Base-by-base conservation (phyloP, 2,113 vertebrate species). In the Poeciliopsis prolifica region DNA sequence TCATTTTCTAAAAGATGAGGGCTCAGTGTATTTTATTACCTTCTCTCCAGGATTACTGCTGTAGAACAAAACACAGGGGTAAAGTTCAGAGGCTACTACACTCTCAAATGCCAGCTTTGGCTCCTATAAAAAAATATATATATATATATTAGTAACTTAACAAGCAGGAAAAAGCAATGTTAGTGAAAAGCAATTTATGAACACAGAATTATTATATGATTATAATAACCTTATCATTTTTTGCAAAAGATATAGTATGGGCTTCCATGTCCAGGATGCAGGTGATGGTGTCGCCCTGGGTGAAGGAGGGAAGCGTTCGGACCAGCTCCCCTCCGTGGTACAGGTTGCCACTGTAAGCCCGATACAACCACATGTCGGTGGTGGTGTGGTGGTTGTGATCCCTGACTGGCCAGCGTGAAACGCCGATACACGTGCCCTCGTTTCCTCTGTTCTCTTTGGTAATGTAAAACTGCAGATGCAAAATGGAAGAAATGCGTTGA, bases 11-110 rank as follows among this genome's bases (percentile, higher is more conserved):
- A 58, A n/a, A 58, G 8, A 58, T 58, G 22, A 31, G 0, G n/a
- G 28, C 7, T 9, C 7, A 44, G n/a, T 26, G 24, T 15, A 67
- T 70, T 0, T 42, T 14, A 26, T 22, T 79, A 95, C 95, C 93
- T 95, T 95, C 73, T 95, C 95, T 82, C 95, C 95, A 77, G 95
- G 95, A 81, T 95, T 95, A 78, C 95, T 95, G 91, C 95, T 95
- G 84, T 95, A 95, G 91, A 95, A 95, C 70, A 95, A 78, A 51
- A 95, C 94, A 87, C 95, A 95, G 1, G 95, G 95, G 80, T 95
- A 94, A 24, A 95, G 81, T 71, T 95, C 95, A 22, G 92, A 90
- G 28, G 94, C 93, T 17, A 94, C 92, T 74, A 95, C 92, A 64
- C 94, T 91, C 88, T 95, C 95, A 92, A 95, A 95, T 0, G 94